Evolutionary conservation across 2,113 vertebrate genomes (phyloP).

Genomic region (Danio rerio): DNA sequence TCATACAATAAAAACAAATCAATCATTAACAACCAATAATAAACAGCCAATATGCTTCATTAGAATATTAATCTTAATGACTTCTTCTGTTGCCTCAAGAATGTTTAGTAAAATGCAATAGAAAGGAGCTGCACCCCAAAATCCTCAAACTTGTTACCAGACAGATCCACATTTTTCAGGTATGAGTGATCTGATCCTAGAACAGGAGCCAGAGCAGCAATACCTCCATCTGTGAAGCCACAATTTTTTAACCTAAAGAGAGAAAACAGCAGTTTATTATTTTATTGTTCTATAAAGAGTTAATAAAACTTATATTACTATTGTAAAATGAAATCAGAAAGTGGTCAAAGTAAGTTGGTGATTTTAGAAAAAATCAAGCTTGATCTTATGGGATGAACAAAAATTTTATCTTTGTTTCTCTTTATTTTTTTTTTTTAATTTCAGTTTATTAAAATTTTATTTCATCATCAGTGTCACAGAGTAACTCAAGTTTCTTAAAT

Average conservation of each 20-base stretch:
- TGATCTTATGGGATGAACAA: too few species aligned
- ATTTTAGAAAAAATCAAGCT: too few species aligned
- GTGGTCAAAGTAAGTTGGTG: too few species aligned
- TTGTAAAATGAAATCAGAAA: neutral
- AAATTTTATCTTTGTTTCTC: too few species aligned
- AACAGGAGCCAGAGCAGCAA: neutral
- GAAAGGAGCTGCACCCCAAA: neutral
- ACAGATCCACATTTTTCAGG: conserved; percentile 18
- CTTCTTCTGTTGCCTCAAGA: neutral
- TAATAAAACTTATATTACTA: neutral
- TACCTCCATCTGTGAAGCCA: neutral
- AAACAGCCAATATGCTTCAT: neutral
- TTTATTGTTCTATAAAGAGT: neutral
- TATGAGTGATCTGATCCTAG: neutral
- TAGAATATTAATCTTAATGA: neutral
- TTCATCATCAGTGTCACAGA: too few species aligned
- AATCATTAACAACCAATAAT: too few species aligned
- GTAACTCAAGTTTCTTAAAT: too few species aligned
- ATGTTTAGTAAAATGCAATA: neutral
- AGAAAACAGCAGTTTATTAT: neutral
- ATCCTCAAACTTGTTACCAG: neutral
- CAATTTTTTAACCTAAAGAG: neutral
- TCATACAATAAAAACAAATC: too few species aligned
- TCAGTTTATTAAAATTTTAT: too few species aligned
- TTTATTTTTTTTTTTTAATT: too few species aligned